Percentiles rank a stretch among this genome's conserved stretches.
Conservation (phyloP, 2,888 invertebrate genomes). For the Leptothorax acervorum region DNA sequence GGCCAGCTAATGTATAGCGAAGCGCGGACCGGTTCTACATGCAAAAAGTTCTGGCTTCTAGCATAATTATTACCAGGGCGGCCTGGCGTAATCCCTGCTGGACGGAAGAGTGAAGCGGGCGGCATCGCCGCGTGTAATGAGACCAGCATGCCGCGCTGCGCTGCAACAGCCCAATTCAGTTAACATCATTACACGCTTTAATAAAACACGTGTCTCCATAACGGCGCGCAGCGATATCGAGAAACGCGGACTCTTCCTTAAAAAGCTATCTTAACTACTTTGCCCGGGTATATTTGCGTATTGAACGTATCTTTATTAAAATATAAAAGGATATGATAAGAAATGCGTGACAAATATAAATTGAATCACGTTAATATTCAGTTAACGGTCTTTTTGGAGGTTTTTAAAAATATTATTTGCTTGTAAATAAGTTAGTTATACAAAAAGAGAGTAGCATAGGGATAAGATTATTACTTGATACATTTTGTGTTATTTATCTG, state of each 20-base stretch:
- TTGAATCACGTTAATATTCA: background rate
- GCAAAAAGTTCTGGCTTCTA: slow-evolving; percentile 62
- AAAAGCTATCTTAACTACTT: background rate
- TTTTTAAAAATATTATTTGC: background rate
- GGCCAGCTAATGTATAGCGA: slow-evolving; percentile 31
- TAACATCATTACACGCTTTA: slow-evolving; percentile 54
- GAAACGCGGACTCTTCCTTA: background rate
- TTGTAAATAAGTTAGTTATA: background rate
- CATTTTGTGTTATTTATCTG: background rate
- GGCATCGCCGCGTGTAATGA: slow-evolving; percentile 57
- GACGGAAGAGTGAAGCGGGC: slow-evolving; percentile 23
- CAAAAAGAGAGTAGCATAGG: background rate
- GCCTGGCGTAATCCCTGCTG: slow-evolving; percentile 40
- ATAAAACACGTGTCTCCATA: slow-evolving; percentile 52
- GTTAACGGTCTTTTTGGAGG: background rate
- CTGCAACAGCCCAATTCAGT: slow-evolving; percentile 50
- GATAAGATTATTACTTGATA: background rate
- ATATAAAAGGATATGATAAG: background rate
- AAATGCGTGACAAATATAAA: background rate
- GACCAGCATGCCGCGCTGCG: slow-evolving; percentile 26
- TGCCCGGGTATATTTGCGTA: background rate
- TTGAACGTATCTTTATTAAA: background rate
- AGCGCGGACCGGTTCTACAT: slow-evolving; percentile 65
- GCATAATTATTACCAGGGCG: slow-evolving; percentile 65
- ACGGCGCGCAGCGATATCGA: slow-evolving; percentile 1